These are phyloP conservation scores for Cylloceria caligata DNA, from an alignment of 2,888 invertebrate genomes.

Conservation along the genomic window DNA sequence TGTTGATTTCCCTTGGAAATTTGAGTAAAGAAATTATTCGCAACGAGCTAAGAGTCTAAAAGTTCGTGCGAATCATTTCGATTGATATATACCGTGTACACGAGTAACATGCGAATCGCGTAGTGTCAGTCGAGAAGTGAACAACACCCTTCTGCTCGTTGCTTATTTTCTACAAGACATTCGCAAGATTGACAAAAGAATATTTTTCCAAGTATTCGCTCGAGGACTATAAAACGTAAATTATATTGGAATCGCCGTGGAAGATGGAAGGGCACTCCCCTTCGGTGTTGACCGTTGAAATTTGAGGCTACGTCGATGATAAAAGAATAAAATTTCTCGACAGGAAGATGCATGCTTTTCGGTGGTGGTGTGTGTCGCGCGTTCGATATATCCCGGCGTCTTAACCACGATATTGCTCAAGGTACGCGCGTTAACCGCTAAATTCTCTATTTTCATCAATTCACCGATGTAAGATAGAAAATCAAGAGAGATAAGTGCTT, in stretches of 20 bases:
- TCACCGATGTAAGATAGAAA: not conserved
- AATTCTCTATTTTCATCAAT: not conserved
- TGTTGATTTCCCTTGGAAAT: not conserved
- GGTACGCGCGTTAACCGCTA: not conserved
- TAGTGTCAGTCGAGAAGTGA: not conserved
- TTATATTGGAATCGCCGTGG: conserved; percentile 73
- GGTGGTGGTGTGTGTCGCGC: not conserved
- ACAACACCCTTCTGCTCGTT: not conserved
- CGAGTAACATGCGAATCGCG: conserved; percentile 1
- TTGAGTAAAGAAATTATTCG: conserved; percentile 1
- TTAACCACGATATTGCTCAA: conserved; percentile 26
- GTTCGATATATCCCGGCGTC: conserved; percentile 49
- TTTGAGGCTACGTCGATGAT: conserved; percentile 68
- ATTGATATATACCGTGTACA: not conserved
- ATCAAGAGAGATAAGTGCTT: not conserved
- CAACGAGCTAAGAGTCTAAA: conserved; percentile 9
- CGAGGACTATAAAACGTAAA: not conserved
- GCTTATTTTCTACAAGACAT: not conserved
- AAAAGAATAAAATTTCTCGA: conserved; percentile 41
- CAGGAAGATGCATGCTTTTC: not conserved
- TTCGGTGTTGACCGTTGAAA: conserved; percentile 74
- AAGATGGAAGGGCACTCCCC: too few species aligned
- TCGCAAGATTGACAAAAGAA: not conserved
- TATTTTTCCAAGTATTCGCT: too few species aligned
- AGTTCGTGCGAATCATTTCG: conserved; percentile 48